Percentiles rank a stretch among this genome's conserved stretches.
Conservation (phyloP, 2,888 invertebrate genomes). For the Aleiodes leptofemur region DNA sequence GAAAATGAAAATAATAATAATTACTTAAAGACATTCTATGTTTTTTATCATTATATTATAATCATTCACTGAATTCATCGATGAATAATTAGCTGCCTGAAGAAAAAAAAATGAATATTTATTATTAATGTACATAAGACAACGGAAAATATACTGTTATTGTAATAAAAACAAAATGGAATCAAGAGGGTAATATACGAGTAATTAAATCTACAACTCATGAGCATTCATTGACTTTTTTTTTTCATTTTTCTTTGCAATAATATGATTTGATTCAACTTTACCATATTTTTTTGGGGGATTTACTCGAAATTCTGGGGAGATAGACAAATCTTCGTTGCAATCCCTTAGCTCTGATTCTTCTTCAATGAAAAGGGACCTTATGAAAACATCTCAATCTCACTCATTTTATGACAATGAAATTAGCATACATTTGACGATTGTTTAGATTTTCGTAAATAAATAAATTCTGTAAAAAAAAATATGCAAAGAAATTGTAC, state of each 20-base stretch:
- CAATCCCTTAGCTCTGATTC: no score
- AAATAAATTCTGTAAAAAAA: no score
- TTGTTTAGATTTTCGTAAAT: no score
- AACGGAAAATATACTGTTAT: constrained; percentile 73
- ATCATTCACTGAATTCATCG: constrained; percentile 53
- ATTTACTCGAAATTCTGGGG: no score
- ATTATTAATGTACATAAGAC: constrained; percentile 73
- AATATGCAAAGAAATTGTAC: no score
- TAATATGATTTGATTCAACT: neutral
- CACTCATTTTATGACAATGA: no score
- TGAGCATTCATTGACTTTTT: constrained; percentile 17
- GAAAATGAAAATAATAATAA: no score
- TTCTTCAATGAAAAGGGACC: no score
- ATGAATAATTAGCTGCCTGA: constrained; percentile 68
- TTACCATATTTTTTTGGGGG: no score
- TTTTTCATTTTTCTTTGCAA: constrained; percentile 12
- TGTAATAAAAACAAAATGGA: constrained; percentile 72
- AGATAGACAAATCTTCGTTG: no score
- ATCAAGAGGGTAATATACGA: constrained; percentile 61
- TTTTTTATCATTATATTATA: constrained; percentile 54
- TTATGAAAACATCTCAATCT: no score
- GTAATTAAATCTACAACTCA: constrained; percentile 36
- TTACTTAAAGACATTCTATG: constrained; percentile 54
- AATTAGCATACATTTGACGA: no score
- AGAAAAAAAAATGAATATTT: constrained; percentile 70